phyloP scores from a whole-genome alignment of 2,797 vertebrate species.

The Crenichthys baileyi region DNA sequence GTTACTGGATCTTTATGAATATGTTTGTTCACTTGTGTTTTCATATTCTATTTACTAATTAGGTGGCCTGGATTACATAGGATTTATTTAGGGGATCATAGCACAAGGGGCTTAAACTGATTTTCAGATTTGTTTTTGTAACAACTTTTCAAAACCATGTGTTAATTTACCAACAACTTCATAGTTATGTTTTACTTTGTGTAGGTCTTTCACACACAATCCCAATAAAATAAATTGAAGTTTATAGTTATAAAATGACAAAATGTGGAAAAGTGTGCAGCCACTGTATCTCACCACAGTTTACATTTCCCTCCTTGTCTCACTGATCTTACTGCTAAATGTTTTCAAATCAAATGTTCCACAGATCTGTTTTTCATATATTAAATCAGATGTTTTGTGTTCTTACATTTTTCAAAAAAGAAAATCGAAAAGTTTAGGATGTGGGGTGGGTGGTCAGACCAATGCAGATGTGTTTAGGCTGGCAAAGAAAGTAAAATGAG shows the following conservation, averaged over 20 bases:
- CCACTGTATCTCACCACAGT: neutral
- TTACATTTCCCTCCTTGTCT: neutral
- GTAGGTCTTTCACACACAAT: neutral
- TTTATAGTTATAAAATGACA: neutral
- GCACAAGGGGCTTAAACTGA: neutral
- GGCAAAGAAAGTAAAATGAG: constrained; percentile 60
- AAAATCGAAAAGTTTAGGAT: constrained; percentile 3
- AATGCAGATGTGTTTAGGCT: constrained; percentile 77
- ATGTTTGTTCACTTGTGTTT: no score
- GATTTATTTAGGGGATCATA: neutral
- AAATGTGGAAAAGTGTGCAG: neutral
- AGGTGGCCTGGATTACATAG: no score
- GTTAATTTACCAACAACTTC: neutral
- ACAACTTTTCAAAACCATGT: neutral
- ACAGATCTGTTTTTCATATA: neutral
- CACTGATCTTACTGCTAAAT: neutral
- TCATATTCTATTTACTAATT: no score
- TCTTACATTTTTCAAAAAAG: neutral
- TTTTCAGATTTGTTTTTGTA: neutral
- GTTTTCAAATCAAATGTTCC: no score
- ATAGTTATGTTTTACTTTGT: neutral
- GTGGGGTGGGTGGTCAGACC: constrained; percentile 43
- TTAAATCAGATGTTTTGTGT: neutral
- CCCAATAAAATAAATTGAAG: neutral
- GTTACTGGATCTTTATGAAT: no score